Conservation (phyloP, 2,888 invertebrate species). For the Parelbella ahira region DNA sequence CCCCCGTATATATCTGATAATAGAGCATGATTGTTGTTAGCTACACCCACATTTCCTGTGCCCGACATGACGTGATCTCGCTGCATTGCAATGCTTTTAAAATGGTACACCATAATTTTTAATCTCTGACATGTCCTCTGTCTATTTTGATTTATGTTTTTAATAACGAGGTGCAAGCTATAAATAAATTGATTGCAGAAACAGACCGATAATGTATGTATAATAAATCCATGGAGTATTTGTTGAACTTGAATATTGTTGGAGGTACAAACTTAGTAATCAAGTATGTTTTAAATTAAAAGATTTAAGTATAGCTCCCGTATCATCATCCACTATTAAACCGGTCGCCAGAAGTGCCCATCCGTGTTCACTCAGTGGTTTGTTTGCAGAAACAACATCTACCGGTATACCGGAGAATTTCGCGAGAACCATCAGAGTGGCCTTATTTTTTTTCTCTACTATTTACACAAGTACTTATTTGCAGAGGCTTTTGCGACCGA, state of each 20-base stretch:
- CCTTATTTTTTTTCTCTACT: slow-evolving; percentile 57
- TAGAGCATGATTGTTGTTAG: slow-evolving; percentile 24
- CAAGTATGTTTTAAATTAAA: no score
- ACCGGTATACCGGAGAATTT: slow-evolving; percentile 63
- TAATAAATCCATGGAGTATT: no score
- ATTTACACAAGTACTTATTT: slow-evolving; percentile 58
- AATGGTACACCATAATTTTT: slow-evolving; percentile 12
- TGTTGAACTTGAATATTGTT: no score
- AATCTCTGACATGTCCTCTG: slow-evolving; percentile 11
- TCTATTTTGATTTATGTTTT: slow-evolving; percentile 26
- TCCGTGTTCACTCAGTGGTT: slow-evolving; percentile 56
- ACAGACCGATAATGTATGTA: no score
- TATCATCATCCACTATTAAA: slow-evolving; percentile 56
- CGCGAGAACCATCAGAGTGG: slow-evolving; percentile 59
- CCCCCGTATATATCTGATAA: slow-evolving; percentile 31
- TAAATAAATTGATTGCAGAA: slow-evolving; percentile 8
- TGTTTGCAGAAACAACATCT: slow-evolving; percentile 71
- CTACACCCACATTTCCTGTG: slow-evolving; percentile 32
- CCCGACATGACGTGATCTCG: slow-evolving; percentile 20
- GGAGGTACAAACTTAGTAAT: no score
- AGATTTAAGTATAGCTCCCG: slow-evolving; percentile 53
- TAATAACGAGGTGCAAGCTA: slow-evolving; percentile 25
- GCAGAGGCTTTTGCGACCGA: slow-evolving; percentile 62
- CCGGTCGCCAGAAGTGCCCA: slow-evolving; percentile 61
- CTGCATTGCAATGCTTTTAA: slow-evolving; percentile 20